Evolutionary conservation across 2,888 invertebrate species (phyloP), one percentile per base, ranked within the genome.

Genomic region (Drosophila neonasuta): DNA sequence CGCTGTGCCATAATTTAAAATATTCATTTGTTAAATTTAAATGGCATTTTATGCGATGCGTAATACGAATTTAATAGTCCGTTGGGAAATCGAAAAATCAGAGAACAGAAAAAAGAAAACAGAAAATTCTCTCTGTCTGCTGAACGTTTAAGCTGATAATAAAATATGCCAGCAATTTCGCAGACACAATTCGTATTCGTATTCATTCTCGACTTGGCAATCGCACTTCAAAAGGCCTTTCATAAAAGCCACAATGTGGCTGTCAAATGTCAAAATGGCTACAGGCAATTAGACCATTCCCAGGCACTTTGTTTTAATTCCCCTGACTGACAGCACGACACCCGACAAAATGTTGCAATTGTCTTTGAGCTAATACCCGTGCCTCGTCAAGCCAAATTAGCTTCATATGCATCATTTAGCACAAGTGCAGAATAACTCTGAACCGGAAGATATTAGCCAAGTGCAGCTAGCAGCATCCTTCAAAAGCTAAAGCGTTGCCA

Each of bases 21-120:
- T 61, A 17, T 71, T 50, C 15, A 60, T 65, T 65, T 59, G 52
- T 58, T 60, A 61, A 66, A 68, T 74, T 76, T 57, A 68, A 80
- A 81, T 73, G 63, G 57, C 57, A 55, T 64, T 71, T 79, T 76
- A 62, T 24, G 1, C 67, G 68, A 62, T 39, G 81, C 51, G 59
- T 66, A 69, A 79, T 76, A 57, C 9, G 59, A 61, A 57, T 76
- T 69, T 71, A 71, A 69, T 62, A 50, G 62, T 56, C 55, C 66
- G 39, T 41, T 41, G 49, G 73, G 62, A 51, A 71, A 65, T 62
- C 15, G 30, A 7, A 36, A 42, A 30, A 42, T 71, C 32, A n/a
- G 62, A 54, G 70, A 64, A 59, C 13, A 15, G 3, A 34, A 0
- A 4, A 20, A 0, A 20, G 20, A 41, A 29, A 29, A 71, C 32